Percentiles rank a stretch among this genome's conserved stretches.
These are phyloP conservation scores for Colius striatus DNA, from an alignment of 2,113 vertebrate genomes.

Conservation along the genomic window DNA sequence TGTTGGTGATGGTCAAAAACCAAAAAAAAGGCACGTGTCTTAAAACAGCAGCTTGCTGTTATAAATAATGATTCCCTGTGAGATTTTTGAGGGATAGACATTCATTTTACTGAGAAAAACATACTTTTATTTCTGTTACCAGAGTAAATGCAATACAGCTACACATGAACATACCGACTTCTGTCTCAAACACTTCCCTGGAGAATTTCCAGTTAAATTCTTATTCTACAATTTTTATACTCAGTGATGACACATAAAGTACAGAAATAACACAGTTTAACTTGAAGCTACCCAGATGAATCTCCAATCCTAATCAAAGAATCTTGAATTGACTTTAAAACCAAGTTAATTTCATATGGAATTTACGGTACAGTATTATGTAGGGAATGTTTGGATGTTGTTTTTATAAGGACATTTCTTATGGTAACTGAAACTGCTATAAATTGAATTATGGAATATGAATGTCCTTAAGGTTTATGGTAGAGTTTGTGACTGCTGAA, in stretches of 20 bases:
- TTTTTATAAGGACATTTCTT: constrained; percentile 19
- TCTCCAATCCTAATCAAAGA: constrained; percentile 13
- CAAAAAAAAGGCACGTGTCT: background rate
- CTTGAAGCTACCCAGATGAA: constrained; percentile 36
- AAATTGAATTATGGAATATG: constrained; percentile 22
- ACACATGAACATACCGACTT: constrained; percentile 29
- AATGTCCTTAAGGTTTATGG: constrained; percentile 20
- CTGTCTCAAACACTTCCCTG: constrained; percentile 31
- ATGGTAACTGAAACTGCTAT: background rate
- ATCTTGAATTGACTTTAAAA: constrained; percentile 17
- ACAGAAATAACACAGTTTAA: constrained; percentile 52
- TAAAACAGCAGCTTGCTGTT: constrained; percentile 28
- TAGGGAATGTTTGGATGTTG: background rate
- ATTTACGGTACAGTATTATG: constrained; percentile 29
- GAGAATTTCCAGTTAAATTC: constrained; percentile 58
- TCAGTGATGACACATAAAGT: background rate
- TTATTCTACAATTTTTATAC: constrained; percentile 43
- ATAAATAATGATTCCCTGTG: constrained; percentile 28
- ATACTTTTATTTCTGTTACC: constrained; percentile 49
- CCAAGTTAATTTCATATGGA: background rate
- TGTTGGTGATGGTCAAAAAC: background rate
- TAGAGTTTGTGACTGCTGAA: background rate
- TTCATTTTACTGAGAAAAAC: constrained; percentile 41
- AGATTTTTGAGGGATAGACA: constrained; percentile 51
- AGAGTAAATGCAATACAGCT: constrained; percentile 20